These are phyloP conservation scores for Pungitius pungitius DNA, from an alignment of 2,113 vertebrate species.

Conservation along the genomic window DNA sequence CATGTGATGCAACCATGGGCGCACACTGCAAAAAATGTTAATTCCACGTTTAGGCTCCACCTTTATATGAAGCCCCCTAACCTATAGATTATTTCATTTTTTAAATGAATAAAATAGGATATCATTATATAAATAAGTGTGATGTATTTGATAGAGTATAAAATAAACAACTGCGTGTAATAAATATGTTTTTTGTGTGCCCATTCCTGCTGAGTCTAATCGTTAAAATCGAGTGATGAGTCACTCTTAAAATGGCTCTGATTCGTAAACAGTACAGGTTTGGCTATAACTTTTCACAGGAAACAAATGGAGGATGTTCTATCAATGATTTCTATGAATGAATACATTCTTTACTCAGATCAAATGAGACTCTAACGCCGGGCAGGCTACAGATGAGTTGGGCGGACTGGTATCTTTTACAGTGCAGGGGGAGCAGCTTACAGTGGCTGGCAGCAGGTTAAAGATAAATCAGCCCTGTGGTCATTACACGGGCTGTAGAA, in stretches of 20 bases:
- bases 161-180: neutral
- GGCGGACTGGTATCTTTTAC: slow-evolving; percentile 32
- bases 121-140: neutral
- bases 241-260: neutral
- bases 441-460: slow-evolving; percentile 36
- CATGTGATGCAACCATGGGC: slow-evolving; percentile 62
- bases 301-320: neutral
- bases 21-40: slow-evolving; percentile 59
- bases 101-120: neutral
- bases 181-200: neutral
- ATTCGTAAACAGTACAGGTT: neutral
- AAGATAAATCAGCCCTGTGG: slow-evolving; percentile 13
- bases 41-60: neutral
- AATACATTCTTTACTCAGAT: neutral
- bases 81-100: accelerated
- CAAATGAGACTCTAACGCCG: neutral
- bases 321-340: too few relatives aligned
- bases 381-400: accelerated
- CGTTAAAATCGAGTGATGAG: neutral
- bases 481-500: neutral
- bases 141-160: neutral
- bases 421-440: slow-evolving; percentile 46
- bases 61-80: neutral
- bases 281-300: neutral
- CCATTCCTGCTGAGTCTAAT: neutral